phyloP scores from a whole-genome alignment of 92 coral and sea anemone species.

The Phenganax stokvisi region DNA sequence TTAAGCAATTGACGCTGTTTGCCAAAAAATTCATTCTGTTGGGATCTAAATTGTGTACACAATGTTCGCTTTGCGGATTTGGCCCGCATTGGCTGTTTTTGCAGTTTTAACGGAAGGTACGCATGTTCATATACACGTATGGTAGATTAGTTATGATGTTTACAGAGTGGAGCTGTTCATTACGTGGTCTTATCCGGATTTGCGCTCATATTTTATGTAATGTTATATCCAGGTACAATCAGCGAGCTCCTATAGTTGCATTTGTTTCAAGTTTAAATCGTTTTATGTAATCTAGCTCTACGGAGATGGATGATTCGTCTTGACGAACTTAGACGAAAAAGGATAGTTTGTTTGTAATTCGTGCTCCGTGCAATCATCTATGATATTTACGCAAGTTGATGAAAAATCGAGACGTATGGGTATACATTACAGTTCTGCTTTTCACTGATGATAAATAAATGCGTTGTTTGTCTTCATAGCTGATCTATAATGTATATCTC shows the following conservation, averaged over 20 bases:
- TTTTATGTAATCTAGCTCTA: neutral
- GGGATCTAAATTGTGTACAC: neutral
- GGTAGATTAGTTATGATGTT: neutral
- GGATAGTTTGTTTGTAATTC: too few relatives aligned
- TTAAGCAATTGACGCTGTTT: constrained; percentile 11
- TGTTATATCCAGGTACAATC: constrained; percentile 7
- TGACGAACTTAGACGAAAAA: neutral
- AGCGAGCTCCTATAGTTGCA: neutral
- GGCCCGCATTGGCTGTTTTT: neutral
- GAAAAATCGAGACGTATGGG: too few relatives aligned
- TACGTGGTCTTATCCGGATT: neutral
- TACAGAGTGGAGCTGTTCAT: constrained; percentile 3
- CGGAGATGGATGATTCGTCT: neutral
- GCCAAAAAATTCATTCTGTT: constrained; percentile 9
- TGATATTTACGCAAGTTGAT: too few relatives aligned
- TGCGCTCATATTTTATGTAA: neutral
- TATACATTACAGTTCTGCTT: too few relatives aligned
- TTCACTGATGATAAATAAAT: too few relatives aligned
- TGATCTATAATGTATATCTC: too few relatives aligned
- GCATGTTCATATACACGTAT: neutral
- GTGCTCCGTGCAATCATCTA: too few relatives aligned
- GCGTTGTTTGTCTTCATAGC: too few relatives aligned
- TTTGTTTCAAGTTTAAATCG: neutral
- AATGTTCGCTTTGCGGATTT: constrained; percentile 34
- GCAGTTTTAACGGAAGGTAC: neutral